These are phyloP conservation scores for Lampris megalopsis DNA, from an alignment of 2,113 vertebrate genomes.

Conservation along the genomic window DNA sequence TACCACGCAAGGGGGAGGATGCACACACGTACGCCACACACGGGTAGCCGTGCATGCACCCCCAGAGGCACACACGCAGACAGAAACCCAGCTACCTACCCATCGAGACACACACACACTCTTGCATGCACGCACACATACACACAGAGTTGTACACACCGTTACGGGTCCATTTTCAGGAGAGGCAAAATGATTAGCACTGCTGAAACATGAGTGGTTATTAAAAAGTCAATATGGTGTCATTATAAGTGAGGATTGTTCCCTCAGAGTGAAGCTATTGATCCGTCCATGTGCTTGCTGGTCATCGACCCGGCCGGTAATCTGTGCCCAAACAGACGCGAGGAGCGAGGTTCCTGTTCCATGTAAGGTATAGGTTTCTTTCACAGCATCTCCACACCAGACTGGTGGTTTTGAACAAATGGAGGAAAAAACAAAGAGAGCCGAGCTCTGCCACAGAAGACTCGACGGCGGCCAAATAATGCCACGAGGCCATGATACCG, in stretches of 20 bases:
- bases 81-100: slow-evolving; percentile 1
- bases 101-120: slow-evolving; percentile 9
- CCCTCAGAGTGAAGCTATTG: slow-evolving; percentile 77
- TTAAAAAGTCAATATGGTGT: slow-evolving; percentile 83
- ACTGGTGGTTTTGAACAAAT: too few species aligned
- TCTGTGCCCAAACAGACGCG: slow-evolving; percentile 75
- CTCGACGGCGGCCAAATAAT: slow-evolving; percentile 19
- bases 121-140: slow-evolving; percentile 25
- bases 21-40: slow-evolving; percentile 7
- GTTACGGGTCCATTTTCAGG: slow-evolving; percentile 60
- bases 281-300: slow-evolving; percentile 76
- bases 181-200: slow-evolving; percentile 73
- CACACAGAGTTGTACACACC: slow-evolving; percentile 16
- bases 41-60: slow-evolving; percentile 4
- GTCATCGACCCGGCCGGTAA: slow-evolving; percentile 75
- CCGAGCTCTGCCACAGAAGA: slow-evolving; percentile 28
- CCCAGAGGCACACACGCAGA: slow-evolving; percentile 22
- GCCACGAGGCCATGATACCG: neutral
- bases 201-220: slow-evolving; percentile 80
- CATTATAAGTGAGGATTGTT: slow-evolving; percentile 83
- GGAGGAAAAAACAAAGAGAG: too few species aligned
- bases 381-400: too few species aligned
- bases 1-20: neutral
- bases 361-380: slow-evolving; percentile 6
- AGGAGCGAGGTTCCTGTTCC: slow-evolving; percentile 69